Base-by-base conservation (phyloP, 2,888 invertebrate species). In the Cremastinae sp. region DNA sequence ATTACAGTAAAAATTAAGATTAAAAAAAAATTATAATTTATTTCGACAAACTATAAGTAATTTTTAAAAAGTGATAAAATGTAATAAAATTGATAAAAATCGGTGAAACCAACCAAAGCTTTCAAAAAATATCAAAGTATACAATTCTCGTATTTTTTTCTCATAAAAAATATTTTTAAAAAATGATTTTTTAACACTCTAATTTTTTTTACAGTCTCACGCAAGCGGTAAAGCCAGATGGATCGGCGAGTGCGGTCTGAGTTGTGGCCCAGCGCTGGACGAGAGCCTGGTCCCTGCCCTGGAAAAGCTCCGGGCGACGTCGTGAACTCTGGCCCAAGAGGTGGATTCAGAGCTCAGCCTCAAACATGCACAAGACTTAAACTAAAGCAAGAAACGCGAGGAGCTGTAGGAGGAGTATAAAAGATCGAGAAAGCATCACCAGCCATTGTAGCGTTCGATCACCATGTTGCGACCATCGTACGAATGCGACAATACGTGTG, bases 151-250 rank as follows among this genome's bases (percentile, higher is more conserved):
- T n/a, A n/a, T n/a, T n/a, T n/a, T n/a, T n/a, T n/a, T n/a, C n/a
- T n/a, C n/a, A n/a, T n/a, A n/a, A n/a, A n/a, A n/a, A n/a, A n/a
- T n/a, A n/a, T n/a, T n/a, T n/a, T n/a, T n/a, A n/a, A n/a, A n/a
- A n/a, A n/a, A n/a, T n/a, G n/a, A n/a, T n/a, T n/a, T n/a, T n/a
- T n/a, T n/a, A n/a, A n/a, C n/a, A n/a, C n/a, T n/a, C n/a, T n/a
- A n/a, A 87, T 82, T 84, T 75, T 79, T 77, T 74, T 91, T 92
- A 70, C 90, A 94, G 94, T 94, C 94, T 55, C 94, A 94, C 88
- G 92, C 94, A 65, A 92, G 92, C 84, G 92, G 93, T 78, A 94
- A 94, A 89, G 94, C 94, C 77, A 92, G 93, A 82, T 95, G 94
- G 94, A 91, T 92, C 84, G 95, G 95, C 55, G 92, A 93, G 78